Base-by-base conservation (phyloP, 2,113 vertebrate genomes). In the Neodon shergylaensis region DNA sequence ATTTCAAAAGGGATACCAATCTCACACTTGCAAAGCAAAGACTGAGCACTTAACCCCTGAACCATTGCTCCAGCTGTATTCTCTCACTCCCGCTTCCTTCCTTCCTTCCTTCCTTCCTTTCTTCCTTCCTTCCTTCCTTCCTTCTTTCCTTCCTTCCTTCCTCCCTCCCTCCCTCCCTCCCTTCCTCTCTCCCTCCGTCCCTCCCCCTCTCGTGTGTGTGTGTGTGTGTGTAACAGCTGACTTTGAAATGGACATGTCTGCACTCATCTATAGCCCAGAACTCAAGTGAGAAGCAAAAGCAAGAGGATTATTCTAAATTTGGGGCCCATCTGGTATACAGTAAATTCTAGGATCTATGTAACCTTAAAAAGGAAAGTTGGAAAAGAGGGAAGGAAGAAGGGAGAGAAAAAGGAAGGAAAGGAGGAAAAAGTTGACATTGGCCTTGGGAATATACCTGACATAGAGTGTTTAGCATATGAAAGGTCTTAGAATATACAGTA, bases 131-230 rank as follows among this genome's bases (percentile, higher is more conserved):
- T 14, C 3, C 28, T 9, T 3, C 49, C 9, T 10, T 49, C 11
- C 49, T 11, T 2, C 6, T 3, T 31, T 0, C 5, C 31, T 22
- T 10, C 49, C 49, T 10, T 8, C 11, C 7, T 36, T 49, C 8
- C 7, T n/a, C 12, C 21, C 7, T 79, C 77, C 10, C 47, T 17
- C 49, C 9, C 31, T n/a, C 47, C 11, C 31, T 49, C 26, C 2
- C 26, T 7, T 5, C 44, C 16, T 8, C 31, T 8, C 44, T 2
- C 13, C 4, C 3, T 21, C 36, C n/a, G n/a, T n/a, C n/a, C n/a
- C n/a, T n/a, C n/a, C 10, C 47, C 44, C 12, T 47, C 26, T 19
- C n/a, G 52, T 52, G 52, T 73, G 19, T 39, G n/a, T 73, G n/a
- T 73, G 73, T 47, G 5, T 66, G 42, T 47, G 74, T 49, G 17